Evolutionary conservation across 1,140 invertebrate genomes (phyloP).

Genomic region (Cardiocondyla obscurior): DNA sequence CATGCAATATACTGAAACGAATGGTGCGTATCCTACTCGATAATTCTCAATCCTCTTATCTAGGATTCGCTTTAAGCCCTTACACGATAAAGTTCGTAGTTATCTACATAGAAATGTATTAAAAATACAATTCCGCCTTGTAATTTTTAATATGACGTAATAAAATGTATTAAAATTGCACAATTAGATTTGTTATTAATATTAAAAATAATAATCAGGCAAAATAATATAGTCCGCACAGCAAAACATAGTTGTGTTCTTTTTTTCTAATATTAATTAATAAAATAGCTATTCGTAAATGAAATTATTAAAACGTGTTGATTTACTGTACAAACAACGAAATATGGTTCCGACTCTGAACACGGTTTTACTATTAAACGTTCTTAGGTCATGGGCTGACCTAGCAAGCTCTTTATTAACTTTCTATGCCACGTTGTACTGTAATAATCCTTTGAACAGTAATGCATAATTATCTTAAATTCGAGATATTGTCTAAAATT

Average conservation of each 20-base stretch:
- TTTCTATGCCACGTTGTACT: neutral
- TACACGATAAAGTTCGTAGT: neutral
- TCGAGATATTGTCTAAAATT: neutral
- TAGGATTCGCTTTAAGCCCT: constrained; percentile 25
- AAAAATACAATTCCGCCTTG: neutral
- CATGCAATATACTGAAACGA: constrained; percentile 6
- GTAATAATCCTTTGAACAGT: neutral
- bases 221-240: neutral
- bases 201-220: neutral
- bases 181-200: neutral
- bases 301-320: neutral
- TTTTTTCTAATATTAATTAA: neutral
- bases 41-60: constrained; percentile 40
- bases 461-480: constrained; percentile 38
- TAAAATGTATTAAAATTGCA: neutral
- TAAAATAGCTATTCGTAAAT: neutral
- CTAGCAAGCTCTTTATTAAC: neutral
- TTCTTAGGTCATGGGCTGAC: neutral
- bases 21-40: neutral
- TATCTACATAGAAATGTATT: neutral
- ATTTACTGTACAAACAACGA: neutral
- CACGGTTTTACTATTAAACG: neutral
- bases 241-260: too few species aligned
- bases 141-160: neutral
- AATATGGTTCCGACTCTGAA: neutral